Base-by-base conservation (phyloP, 2,113 vertebrate genomes). In the Neodontobutis hainanensis region DNA sequence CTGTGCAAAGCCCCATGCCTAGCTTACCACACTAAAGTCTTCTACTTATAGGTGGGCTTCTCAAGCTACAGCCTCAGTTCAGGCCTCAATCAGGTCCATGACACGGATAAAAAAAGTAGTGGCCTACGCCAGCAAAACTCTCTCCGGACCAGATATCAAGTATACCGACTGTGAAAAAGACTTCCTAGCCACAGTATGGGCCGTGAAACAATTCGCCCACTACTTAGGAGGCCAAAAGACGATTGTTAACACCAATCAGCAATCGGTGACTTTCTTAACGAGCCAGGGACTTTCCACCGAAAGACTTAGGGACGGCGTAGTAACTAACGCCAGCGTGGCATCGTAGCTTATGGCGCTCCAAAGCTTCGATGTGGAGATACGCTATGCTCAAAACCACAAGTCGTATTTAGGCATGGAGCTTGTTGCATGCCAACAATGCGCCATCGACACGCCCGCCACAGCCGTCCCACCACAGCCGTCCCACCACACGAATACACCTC, bases 131-230 rank as follows among this genome's bases (percentile, higher is more conserved):
- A 60, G 53, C 19, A 34, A 34, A 32, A 12, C 16, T 3, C 34
- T 70, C 2, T 47, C 32, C 27, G n/a, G 36, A 9, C 38, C 43
- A 10, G 61, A 72, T 9, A n/a, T 4, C 2, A 63, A 68, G n/a
- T 66, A 27, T 35, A 34, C 59, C 10, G 36, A 62, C 43, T 75
- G 58, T 6, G 69, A 56, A 36, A 70, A 65, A 16, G 69, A 61
- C 4, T 27, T 68, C 27, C n/a, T 68, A 9, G 12, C 65, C 11
- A 58, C 19, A 27, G 19, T 27, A 2, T 27, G 19, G 19, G 19
- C 19, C 19, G 19, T 27, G 19, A 27, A 27, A 48, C 43, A 68
- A n/a, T 68, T 58, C 27, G 11, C 16, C 35, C 49, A 35, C 46
- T 60, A 60, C 12, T 6, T 69, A 0, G 45, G 66, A n/a, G 66